Evolutionary conservation across 2,113 vertebrate species (phyloP).

Genomic region (Sapayoa aenigma): DNA sequence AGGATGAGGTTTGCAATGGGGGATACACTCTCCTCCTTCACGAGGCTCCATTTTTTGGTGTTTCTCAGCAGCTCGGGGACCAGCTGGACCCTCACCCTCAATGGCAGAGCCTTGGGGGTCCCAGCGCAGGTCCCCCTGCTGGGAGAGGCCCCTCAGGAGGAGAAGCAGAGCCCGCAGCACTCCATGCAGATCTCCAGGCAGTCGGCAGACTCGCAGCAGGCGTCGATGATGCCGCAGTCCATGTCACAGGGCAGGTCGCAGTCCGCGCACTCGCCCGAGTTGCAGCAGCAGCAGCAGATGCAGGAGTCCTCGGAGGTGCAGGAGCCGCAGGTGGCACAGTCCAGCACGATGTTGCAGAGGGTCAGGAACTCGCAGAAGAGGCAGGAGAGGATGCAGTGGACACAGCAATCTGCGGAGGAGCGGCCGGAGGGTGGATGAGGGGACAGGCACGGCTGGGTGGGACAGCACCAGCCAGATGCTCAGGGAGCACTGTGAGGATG

Average conservation of each 20-base stretch:
- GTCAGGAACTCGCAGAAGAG: constrained; percentile 98
- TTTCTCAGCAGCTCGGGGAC: not conserved
- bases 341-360: constrained; percentile 94
- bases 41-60: not conserved
- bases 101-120: not conserved
- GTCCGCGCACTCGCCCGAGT: constrained; percentile 89
- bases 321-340: constrained; percentile 95
- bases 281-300: constrained; percentile 94
- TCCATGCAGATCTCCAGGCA: constrained; percentile 99
- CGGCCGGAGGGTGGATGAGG: too few species aligned
- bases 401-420: constrained; percentile 87
- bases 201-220: constrained; percentile 98
- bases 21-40: not conserved
- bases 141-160: constrained; percentile 77
- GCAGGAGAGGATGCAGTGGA: constrained; percentile 97
- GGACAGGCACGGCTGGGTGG: not conserved
- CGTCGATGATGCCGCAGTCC: constrained; percentile 98
- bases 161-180: constrained; percentile 98
- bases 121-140: rapidly evolving
- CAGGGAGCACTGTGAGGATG: rapidly evolving
- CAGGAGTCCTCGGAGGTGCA: constrained; percentile 91
- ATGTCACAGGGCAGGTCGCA: constrained; percentile 97
- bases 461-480: rapidly evolving
- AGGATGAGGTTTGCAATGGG: not conserved
- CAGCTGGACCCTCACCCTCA: rapidly evolving